Base-by-base conservation (phyloP, 2,797 vertebrate genomes). In the Manis pentadactyla region DNA sequence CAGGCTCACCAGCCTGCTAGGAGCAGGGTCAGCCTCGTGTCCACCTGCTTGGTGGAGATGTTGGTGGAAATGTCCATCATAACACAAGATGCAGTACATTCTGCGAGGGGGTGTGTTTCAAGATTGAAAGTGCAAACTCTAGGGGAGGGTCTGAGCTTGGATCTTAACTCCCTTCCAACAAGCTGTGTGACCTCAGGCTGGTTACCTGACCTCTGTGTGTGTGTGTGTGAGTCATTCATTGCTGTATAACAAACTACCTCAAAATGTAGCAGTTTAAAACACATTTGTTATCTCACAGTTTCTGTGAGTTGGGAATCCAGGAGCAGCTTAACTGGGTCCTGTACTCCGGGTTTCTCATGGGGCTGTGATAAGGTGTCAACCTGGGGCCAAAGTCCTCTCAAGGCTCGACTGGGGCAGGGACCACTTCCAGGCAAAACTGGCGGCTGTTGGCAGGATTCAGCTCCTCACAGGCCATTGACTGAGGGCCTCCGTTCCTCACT, bases 11-110 rank as follows among this genome's bases (percentile, higher is more conserved):
- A 37, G 27, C 57, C 78, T 46, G 10, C 14, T 21, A 25, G 14
- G 13, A 34, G 64, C 1, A 1, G 42, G 7, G 2, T 19, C 46
- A 46, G 46, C 46, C 46, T 49, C 59, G 8, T 6, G 0, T 5
- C 66, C 49, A 0, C 19, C 34, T 25, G 37, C 57, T 86, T 37
- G 0, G 3, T 0, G 2, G 49, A 27, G 69, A 17, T 34, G 34
- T 68, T 59, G n/a, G 49, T 4, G 73, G 87, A 61, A 57, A 46
- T 4, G 12, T 31, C 34, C 39, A 0, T 46, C 7, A 3, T 53
- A 19, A 77, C 21, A 34, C 51, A 31, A 53, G 51, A 92, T 9
- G n/a, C 34, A 5, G 25, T 46, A 12, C 21, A 42, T 64, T 46
- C 63, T 46, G 46, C 19, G 63, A 71, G 2, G 29, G 17, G 42